Percentiles rank a stretch among this genome's conserved stretches.
Evolutionary conservation across 2,113 vertebrate genomes (phyloP).

Genomic region (human (Homo sapiens)): GRCh38 chr3:60922001-60922500

Average conservation of each 20-base stretch:
- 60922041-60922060: slow-evolving; percentile 69
- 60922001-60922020: slow-evolving; percentile 68
- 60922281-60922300: background rate
- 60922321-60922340: slow-evolving; percentile 22
- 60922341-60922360: slow-evolving; percentile 47
- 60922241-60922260: slow-evolving; percentile 31
- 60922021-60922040: slow-evolving; percentile 68
- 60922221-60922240: slow-evolving; percentile 64
- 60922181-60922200: background rate
- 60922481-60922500: background rate
- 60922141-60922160: slow-evolving; percentile 32
- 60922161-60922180: background rate
- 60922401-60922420: slow-evolving; percentile 49
- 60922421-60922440: slow-evolving; percentile 53
- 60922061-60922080: slow-evolving; percentile 54
- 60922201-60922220: slow-evolving; percentile 11
- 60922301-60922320: slow-evolving; percentile 41
- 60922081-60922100: slow-evolving; percentile 11
- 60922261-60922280: slow-evolving; percentile 50
- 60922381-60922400: slow-evolving; percentile 30
- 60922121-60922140: slow-evolving; percentile 52
- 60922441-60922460: background rate
- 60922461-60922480: background rate
- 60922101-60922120: slow-evolving; percentile 64
- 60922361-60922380: slow-evolving; percentile 40